Evolutionary conservation across 2,797 vertebrate genomes (phyloP).

Genomic region (Scleropages formosus): DNA sequence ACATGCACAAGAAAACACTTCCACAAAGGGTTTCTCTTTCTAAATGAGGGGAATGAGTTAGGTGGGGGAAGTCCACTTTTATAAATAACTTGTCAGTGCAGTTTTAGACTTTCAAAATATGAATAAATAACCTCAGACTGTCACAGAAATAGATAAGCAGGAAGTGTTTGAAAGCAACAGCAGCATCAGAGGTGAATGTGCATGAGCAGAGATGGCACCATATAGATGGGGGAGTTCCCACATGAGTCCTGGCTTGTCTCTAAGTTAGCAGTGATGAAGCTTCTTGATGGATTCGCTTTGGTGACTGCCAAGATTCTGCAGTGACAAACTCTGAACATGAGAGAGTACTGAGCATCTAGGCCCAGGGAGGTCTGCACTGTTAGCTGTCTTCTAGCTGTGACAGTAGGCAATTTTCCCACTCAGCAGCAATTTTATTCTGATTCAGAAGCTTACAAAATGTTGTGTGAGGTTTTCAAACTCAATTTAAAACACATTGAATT

Average conservation of each 20-base stretch:
- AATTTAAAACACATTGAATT: no score
- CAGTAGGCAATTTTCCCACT: no score
- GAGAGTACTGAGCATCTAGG: no score
- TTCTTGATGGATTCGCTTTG: no score
- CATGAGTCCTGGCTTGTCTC: neutral
- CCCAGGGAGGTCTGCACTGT: no score
- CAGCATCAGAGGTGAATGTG: neutral
- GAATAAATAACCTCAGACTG: neutral
- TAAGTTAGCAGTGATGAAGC: no score
- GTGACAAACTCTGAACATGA: no score
- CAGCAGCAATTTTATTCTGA: no score
- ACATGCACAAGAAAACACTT: neutral
- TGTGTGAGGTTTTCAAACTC: no score
- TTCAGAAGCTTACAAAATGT: no score
- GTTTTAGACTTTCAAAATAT: slow-evolving; percentile 3
- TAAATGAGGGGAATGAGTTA: neutral
- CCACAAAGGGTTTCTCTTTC: neutral
- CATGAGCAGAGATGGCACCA: neutral
- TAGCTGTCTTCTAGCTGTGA: no score
- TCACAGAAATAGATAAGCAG: slow-evolving; percentile 4
- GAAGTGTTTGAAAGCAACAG: slow-evolving; percentile 15
- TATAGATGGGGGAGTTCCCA: neutral
- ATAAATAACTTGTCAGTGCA: slow-evolving; percentile 13
- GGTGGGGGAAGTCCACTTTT: slow-evolving; percentile 23
- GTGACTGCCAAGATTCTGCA: no score